Conservation (phyloP, 2,797 vertebrate species). For the Octomys mimax region DNA sequence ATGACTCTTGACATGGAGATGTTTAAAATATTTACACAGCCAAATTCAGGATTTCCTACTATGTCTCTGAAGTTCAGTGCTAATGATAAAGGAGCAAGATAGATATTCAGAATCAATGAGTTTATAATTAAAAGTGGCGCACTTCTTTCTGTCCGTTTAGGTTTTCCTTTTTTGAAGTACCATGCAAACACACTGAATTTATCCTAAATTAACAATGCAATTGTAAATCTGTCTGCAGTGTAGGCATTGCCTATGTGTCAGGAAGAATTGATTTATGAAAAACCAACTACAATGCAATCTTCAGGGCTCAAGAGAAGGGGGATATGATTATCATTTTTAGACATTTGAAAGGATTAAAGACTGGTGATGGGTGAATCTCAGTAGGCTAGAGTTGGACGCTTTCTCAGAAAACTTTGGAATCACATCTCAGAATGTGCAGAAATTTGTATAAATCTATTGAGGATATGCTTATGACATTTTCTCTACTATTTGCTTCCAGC, state of each 20-base stretch:
- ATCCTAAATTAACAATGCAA: constrained; percentile 71
- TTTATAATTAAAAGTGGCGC: not conserved
- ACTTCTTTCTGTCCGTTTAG: not conserved
- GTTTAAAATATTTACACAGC: not conserved
- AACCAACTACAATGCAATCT: constrained; percentile 73
- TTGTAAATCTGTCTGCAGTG: constrained; percentile 63
- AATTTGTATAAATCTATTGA: constrained; percentile 65
- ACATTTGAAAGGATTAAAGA: constrained; percentile 78
- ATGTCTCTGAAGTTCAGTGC: not conserved
- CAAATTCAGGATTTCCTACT: not conserved
- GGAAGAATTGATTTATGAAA: constrained; percentile 73
- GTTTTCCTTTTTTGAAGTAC: not conserved
- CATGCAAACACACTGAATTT: constrained; percentile 61
- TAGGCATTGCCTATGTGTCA: constrained; percentile 53
- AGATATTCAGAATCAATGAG: not conserved
- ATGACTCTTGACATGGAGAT: not conserved
- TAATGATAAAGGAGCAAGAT: not conserved
- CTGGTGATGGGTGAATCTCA: constrained; percentile 77
- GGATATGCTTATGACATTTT: constrained; percentile 69
- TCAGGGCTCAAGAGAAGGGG: constrained; percentile 63
- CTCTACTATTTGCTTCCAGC: constrained; percentile 69
- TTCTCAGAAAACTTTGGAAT: constrained; percentile 77
- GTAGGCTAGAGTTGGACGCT: constrained; percentile 70
- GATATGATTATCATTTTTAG: constrained; percentile 79
- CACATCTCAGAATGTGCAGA: constrained; percentile 63